These are phyloP conservation scores for Pachyrhynchus sulphureomaculatus DNA, from an alignment of 1,140 invertebrate species.

Conservation along the genomic window DNA sequence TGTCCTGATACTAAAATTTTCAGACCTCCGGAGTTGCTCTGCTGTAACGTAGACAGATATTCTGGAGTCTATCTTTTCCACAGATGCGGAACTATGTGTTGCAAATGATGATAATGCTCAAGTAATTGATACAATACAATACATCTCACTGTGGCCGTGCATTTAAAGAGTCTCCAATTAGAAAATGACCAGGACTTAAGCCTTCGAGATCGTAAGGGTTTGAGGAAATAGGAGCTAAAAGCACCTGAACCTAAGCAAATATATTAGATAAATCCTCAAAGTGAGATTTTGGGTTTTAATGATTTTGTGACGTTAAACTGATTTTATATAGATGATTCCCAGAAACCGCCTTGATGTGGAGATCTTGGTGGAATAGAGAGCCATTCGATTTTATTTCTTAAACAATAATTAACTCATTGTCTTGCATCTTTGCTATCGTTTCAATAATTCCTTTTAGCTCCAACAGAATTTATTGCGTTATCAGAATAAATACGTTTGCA, in stretches of 20 bases:
- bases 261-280: not conserved
- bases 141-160: too few species aligned
- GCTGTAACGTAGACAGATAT: too few species aligned
- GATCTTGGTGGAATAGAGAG: too few species aligned
- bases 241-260: not conserved
- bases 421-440: not conserved
- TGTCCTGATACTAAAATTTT: too few species aligned
- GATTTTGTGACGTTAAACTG: too few species aligned
- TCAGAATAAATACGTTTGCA: slow-evolving; percentile 39
- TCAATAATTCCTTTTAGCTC: slow-evolving; percentile 22
- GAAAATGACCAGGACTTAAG: slow-evolving; percentile 30
- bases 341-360: too few species aligned
- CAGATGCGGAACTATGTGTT: too few species aligned
- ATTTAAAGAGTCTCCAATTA: slow-evolving; percentile 11
- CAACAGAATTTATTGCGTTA: slow-evolving; percentile 31
- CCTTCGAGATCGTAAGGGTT: slow-evolving; percentile 21
- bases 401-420: not conserved
- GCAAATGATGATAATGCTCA: too few species aligned
- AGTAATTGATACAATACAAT: too few species aligned
- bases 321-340: too few species aligned
- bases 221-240: not conserved
- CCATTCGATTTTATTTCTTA: slow-evolving; percentile 9
- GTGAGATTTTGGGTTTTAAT: not conserved
- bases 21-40: too few species aligned
- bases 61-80: too few species aligned